Conservation (phyloP, 2,797 vertebrate genomes). For the Paramormyrops hopkinsi region DNA sequence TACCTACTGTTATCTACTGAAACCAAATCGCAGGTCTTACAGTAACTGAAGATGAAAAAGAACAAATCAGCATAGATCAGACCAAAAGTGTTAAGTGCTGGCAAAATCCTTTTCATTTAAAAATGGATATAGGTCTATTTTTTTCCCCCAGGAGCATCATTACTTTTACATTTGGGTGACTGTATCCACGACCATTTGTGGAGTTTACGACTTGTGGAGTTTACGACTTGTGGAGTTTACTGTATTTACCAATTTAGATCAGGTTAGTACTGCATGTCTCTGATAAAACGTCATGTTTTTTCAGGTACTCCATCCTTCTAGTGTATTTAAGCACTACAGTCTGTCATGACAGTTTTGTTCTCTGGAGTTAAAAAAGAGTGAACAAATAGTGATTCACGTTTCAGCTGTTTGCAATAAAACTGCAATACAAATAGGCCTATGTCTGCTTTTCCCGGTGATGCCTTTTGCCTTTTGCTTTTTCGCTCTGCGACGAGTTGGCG, state of each 20-base stretch:
- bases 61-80: not conserved
- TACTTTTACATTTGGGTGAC: not conserved
- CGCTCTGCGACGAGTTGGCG: not conserved
- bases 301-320: not conserved
- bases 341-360: not conserved
- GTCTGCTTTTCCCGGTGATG: not conserved
- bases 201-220: not conserved
- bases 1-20: not conserved
- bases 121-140: not conserved
- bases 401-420: not conserved
- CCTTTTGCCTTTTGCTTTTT: not conserved
- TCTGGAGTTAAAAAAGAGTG: not conserved
- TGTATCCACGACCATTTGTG: not conserved
- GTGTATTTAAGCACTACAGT: not conserved
- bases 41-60: not conserved
- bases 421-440: not conserved
- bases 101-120: not conserved
- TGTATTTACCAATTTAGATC: not conserved
- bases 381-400: not conserved
- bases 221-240: too few species aligned
- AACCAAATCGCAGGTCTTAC: not conserved
- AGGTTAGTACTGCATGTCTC: not conserved
- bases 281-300: not conserved
- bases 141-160: not conserved
- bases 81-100: not conserved